Evolutionary conservation across 2,888 invertebrate species (phyloP).

Genomic region (Apomyelois bistriatella): DNA sequence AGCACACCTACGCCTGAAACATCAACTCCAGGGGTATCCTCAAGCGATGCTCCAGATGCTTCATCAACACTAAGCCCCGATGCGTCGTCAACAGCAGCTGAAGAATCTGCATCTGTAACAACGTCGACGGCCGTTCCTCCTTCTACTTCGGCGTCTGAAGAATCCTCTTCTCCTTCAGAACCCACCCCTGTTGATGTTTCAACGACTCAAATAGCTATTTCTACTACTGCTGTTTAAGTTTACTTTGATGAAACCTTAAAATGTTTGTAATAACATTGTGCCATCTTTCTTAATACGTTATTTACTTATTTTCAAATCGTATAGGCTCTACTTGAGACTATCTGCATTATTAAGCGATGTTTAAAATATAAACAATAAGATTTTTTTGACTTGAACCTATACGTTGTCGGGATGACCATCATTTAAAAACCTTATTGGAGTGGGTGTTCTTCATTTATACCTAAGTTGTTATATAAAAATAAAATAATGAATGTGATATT

Average conservation of each 20-base stretch:
- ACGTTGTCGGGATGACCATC: background rate
- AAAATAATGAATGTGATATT: constrained; percentile 15
- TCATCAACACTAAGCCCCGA: constrained; percentile 9
- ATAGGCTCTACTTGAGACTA: constrained; percentile 8
- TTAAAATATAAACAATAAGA: background rate
- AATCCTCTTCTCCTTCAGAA: constrained; percentile 19
- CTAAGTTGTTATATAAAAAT: background rate
- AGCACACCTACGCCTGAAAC: constrained; percentile 6
- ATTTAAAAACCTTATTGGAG: background rate
- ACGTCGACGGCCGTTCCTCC: constrained; percentile 1
- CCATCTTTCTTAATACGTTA: constrained; percentile 8
- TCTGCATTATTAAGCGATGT: background rate
- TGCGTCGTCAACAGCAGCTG: constrained; percentile 9
- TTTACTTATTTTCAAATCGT: background rate
- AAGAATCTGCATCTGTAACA: constrained; percentile 10
- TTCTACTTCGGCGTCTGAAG: constrained; percentile 17
- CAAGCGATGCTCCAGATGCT: constrained; percentile 14
- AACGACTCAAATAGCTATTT: constrained; percentile 27
- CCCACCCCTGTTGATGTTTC: constrained; percentile 19
- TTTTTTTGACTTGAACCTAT: background rate
- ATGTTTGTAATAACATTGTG: constrained; percentile 9
- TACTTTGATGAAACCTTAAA: background rate
- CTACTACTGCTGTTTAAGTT: constrained; percentile 24
- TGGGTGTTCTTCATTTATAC: background rate
- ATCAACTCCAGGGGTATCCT: constrained; percentile 7